Base-by-base conservation (phyloP, 2,113 vertebrate species). In the Podilymbus podiceps region DNA sequence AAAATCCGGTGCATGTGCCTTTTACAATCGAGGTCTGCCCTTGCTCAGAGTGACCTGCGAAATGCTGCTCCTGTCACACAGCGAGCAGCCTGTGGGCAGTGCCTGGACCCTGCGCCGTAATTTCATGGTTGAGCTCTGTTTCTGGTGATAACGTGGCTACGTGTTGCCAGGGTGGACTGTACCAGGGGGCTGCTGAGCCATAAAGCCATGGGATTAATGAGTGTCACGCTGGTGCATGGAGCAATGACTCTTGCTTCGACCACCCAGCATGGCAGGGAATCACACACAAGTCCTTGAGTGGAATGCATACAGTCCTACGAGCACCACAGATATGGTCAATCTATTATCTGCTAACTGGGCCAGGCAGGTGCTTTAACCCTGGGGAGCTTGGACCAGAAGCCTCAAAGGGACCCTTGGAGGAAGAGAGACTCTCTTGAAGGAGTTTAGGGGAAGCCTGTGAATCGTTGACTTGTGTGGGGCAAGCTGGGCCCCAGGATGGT, bases 21-120 rank as follows among this genome's bases (percentile, higher is more conserved):
- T 93, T 83, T n/a, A 73, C 44, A 64, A 3, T 56, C 1, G 0
- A 58, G 46, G 67, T 19, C 76, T 94, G 58, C 33, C 69, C 72
- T 74, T 56, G 83, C 86, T 92, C 1, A 0, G 7, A 62, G 50
- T 15, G 38, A 44, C n/a, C 85, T 40, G 7, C 5, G 68, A 53
- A 93, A 79, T 0, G 33, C 23, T 14, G 50, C 27, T 75, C 28
- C 69, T 76, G 63, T 4, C 8, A 3, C 1, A 1, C 15, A 64
- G 77, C 0, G 0, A 31, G 67, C 3, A 19, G 73, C 66, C 23
- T 0, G 1, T 3, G 50, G 63, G 63, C 64, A 83, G 60, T 16
- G 24, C 49, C 64, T 3, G 7, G 23, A 11, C 8, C 46, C 66
- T 38, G 35, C 1, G 4, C 63, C 1, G 0, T 7, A 15, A n/a